Conservation (phyloP, 2,113 vertebrate species). For the Carassius gibelio region DNA sequence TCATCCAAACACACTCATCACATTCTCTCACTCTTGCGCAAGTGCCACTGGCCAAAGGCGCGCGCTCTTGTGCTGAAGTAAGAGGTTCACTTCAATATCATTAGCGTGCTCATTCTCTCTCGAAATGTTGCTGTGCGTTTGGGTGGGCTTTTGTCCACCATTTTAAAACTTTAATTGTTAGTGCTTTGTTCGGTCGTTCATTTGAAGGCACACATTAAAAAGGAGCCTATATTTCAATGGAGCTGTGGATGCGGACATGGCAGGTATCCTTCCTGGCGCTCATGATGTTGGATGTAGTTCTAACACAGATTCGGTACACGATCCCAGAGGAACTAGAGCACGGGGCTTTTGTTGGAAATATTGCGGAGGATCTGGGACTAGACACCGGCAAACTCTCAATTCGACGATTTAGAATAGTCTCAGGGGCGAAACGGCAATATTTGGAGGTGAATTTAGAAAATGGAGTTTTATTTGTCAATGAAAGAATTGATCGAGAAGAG, state of each 20-base stretch:
- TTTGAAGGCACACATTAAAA: background rate
- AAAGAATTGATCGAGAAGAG: constrained; percentile 72
- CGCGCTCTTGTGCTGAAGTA: background rate
- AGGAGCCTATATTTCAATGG: constrained; percentile 57
- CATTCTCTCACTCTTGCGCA: constrained; percentile 23
- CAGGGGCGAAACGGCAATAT: constrained; percentile 67
- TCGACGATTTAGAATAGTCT: constrained; percentile 69
- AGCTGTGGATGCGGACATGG: constrained; percentile 57
- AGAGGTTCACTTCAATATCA: constrained; percentile 5
- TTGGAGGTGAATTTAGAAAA: constrained; percentile 72
- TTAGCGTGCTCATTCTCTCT: constrained; percentile 7
- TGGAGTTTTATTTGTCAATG: constrained; percentile 69
- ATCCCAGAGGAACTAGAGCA: constrained; percentile 71
- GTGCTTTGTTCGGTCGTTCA: background rate
- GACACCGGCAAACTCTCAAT: constrained; percentile 58
- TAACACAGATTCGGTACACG: constrained; percentile 71
- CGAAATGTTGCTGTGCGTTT: background rate
- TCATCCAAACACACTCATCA: background rate
- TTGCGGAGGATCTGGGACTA: constrained; percentile 69
- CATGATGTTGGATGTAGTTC: constrained; percentile 61
- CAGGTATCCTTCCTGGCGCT: constrained; percentile 52
- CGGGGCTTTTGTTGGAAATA: constrained; percentile 74
- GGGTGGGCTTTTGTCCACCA: background rate
- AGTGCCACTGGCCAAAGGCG: constrained; percentile 8
- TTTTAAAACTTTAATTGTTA: background rate